Base-by-base conservation (phyloP, 2,888 invertebrate genomes). In the Achlya flavicornis region DNA sequence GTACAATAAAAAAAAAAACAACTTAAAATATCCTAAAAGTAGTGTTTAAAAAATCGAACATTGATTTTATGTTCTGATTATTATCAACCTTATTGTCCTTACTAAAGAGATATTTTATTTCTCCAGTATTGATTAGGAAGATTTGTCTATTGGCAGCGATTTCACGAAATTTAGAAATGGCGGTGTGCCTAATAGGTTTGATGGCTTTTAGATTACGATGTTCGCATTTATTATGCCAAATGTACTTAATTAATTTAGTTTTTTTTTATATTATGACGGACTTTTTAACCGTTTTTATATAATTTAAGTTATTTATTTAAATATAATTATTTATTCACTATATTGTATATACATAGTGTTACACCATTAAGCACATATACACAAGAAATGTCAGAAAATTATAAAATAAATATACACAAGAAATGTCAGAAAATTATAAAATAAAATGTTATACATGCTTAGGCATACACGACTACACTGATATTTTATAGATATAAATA, bases 151-250 rank as follows among this genome's bases (percentile, higher is more conserved):
- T 38, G 35, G 10, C 38, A 10, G 10, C 38, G 38, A 10, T 38
- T 8, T 38, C 7, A 38, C 8, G 38, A 38, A 38, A 35, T 35
- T 35, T 35, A 8, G 10, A 38, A 38, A 8, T 8, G 38, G 38
- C 38, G 38, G 10, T 10, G 10, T 38, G 38, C 10, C 38, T 35
- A 41, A 12, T 2, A n/a, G n/a, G 12, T 4, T 1, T 12, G 12
- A 41, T 41, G 41, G 12, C 3, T 12, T 38, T 38, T 60, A 60
- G 60, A 43, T 43, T 43, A 61, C 16, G 64, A 64, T 58, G 4
- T 26, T 57, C 65, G 74, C 71, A 75, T 75, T 74, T 74, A 67
- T 66, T 64, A 69, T 63, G 64, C 74, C 75, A 76, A 76, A 76
- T 72, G 58, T 72, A 66, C 61, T 65, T 69, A 64, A 59, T 64